phyloP scores from a whole-genome alignment of 1,140 invertebrate genomes.

The Zaprionus kolodkinae region DNA sequence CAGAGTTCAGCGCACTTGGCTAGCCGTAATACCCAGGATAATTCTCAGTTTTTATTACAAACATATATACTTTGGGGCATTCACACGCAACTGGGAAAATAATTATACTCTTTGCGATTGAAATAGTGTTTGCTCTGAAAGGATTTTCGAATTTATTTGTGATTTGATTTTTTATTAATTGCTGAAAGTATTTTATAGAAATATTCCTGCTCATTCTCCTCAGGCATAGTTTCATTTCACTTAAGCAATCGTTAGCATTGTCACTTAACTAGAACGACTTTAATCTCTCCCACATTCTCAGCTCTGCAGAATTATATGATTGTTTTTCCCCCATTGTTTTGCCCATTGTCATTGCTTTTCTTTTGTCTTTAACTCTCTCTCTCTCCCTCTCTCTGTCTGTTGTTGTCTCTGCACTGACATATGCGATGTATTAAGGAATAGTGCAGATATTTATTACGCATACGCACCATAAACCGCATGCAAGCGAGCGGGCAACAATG shows the following conservation, averaged over 20 bases:
- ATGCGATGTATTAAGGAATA: conserved; percentile 33
- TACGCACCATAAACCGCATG: conserved; percentile 71
- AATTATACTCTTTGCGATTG: background rate
- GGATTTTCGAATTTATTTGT: too few species aligned
- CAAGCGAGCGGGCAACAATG: conserved; percentile 64
- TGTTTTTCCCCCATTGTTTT: background rate
- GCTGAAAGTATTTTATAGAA: too few species aligned
- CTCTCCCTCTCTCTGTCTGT: background rate
- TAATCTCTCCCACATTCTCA: background rate
- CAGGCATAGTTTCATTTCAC: too few species aligned
- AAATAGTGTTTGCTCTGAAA: background rate
- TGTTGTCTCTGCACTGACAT: conserved; percentile 36
- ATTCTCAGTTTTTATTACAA: background rate
- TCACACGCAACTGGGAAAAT: background rate
- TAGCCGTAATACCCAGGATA: background rate
- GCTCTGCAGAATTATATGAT: background rate
- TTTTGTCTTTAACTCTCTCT: background rate
- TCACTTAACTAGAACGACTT: background rate
- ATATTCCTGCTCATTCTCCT: too few species aligned
- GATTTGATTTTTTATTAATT: too few species aligned
- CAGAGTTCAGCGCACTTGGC: background rate
- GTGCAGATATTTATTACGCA: conserved; percentile 63
- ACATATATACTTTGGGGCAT: background rate
- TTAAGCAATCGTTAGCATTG: too few species aligned
- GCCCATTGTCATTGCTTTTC: background rate